Conservation (phyloP, 2,797 vertebrate genomes). For the Eptatretus atami region DNA sequence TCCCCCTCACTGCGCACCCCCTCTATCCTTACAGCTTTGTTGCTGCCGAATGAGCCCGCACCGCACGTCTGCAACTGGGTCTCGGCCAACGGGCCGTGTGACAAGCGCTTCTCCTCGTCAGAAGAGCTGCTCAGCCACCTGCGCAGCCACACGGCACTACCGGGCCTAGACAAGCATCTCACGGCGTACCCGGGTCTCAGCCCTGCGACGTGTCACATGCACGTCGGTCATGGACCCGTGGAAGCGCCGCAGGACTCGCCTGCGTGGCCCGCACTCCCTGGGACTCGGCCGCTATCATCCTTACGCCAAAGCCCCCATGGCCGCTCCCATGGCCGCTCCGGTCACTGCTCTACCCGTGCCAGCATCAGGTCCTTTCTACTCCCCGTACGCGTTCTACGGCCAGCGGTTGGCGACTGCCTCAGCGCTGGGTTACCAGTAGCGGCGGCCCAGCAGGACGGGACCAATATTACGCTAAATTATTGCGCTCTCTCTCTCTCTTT, state of each 20-base stretch:
- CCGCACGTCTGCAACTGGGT: conserved; percentile 85
- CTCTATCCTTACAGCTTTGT: conserved; percentile 64
- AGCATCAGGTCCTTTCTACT: conserved; percentile 68
- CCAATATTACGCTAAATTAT: too few species aligned
- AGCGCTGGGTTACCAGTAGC: conserved; percentile 72
- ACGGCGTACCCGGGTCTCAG: conserved; percentile 55
- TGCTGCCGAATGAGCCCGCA: conserved; percentile 61
- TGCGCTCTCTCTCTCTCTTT: too few species aligned
- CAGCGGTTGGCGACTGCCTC: conserved; percentile 87
- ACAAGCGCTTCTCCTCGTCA: conserved; percentile 64
- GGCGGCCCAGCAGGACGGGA: neutral
- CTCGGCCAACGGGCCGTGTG: conserved; percentile 68
- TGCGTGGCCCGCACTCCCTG: conserved; percentile 48
- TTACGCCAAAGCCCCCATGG: conserved; percentile 71
- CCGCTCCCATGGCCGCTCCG: conserved; percentile 43
- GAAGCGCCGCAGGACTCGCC: conserved; percentile 38
- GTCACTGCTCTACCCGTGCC: conserved; percentile 36
- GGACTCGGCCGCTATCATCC: conserved; percentile 85
- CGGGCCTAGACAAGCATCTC: conserved; percentile 60
- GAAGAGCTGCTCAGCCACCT: conserved; percentile 77
- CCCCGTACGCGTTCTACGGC: conserved; percentile 73
- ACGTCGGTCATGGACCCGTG: conserved; percentile 40
- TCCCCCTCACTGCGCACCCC: conserved; percentile 44
- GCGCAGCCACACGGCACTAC: conserved; percentile 82
- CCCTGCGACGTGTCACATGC: conserved; percentile 60